Percentiles rank a stretch among this genome's conserved stretches.
Evolutionary conservation across 2,113 vertebrate genomes (phyloP).

Genomic region (Proteles cristata): DNA sequence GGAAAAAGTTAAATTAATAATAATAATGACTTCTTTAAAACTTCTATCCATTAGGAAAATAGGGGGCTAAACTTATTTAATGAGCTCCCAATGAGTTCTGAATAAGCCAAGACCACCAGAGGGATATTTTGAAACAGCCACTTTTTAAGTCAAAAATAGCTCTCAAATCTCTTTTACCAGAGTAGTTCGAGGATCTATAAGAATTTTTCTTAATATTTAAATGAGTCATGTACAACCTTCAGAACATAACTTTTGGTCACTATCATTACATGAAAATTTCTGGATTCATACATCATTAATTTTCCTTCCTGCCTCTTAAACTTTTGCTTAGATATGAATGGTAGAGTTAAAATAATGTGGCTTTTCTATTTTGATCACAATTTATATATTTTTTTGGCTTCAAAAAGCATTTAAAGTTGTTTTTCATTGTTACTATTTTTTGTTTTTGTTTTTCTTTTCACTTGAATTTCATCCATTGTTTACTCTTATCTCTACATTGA

Average conservation of each 20-base stretch:
- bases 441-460: neutral
- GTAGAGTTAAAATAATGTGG: neutral
- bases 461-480: neutral
- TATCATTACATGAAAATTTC: neutral
- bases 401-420: neutral
- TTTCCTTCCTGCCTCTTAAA: neutral
- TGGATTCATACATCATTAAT: neutral
- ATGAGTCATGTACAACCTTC: neutral
- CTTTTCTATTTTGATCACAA: neutral
- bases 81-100: neutral
- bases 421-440: neutral
- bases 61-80: neutral
- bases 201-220: slow-evolving; percentile 16
- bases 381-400: neutral
- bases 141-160: neutral
- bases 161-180: neutral
- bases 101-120: neutral
- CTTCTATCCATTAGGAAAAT: neutral
- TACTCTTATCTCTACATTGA: neutral
- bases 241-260: neutral
- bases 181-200: neutral
- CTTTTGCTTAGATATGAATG: neutral
- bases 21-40: neutral
- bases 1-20: neutral
- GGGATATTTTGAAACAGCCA: neutral